These are phyloP conservation scores for Diglossa cyanea DNA, from an alignment of 2,797 vertebrate species.

Conservation along the genomic window DNA sequence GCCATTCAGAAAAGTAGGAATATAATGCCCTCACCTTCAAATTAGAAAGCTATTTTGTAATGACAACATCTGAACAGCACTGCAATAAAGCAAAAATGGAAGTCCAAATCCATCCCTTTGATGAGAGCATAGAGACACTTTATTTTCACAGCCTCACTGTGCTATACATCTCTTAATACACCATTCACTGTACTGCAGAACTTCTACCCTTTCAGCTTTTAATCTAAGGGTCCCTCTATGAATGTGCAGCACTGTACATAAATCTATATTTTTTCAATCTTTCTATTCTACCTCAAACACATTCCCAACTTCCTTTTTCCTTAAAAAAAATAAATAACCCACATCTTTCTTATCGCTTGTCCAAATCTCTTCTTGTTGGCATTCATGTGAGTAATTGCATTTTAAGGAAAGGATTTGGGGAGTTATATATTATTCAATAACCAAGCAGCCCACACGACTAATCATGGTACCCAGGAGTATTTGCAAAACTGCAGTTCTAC, in stretches of 20 bases:
- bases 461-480: background rate
- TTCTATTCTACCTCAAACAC: background rate
- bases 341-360: background rate
- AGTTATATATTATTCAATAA: background rate
- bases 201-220: background rate
- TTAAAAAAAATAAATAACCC: background rate
- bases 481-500: background rate
- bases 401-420: background rate
- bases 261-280: background rate
- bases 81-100: background rate
- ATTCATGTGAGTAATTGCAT: background rate
- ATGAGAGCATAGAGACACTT: background rate
- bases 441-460: background rate
- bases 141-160: background rate
- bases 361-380: background rate
- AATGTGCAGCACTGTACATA: background rate
- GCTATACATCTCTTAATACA: background rate
- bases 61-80: background rate
- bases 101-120: background rate
- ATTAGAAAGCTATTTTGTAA: background rate
- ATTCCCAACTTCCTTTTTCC: background rate
- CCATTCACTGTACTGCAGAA: background rate
- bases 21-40: background rate
- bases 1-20: background rate
- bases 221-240: background rate